Base-by-base conservation (phyloP, 2,113 vertebrate genomes). In the Tachycineta bicolor region DNA sequence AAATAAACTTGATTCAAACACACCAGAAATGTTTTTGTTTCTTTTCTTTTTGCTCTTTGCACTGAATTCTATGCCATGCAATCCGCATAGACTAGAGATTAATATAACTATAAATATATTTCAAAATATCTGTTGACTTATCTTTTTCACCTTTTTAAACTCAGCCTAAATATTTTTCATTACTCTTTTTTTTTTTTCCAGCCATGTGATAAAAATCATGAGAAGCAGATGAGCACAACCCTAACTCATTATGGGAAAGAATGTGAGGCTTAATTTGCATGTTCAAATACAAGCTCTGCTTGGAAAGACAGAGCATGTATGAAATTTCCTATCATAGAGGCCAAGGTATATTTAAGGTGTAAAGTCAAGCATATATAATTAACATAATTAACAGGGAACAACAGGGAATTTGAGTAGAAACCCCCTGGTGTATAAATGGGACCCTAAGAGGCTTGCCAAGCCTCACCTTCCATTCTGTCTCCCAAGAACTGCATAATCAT, bases 1-100 rank as follows among this genome's bases (percentile, higher is more conserved):
- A 93, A 96, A 96, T 77, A 96, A 96, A 96, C 92, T 89, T 69
- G 37, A 77, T 64, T 78, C 91, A 77, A 92, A 92, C 64, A 87
- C 6, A 3, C 22, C 60, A 92, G 87, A 95, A 90, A 68, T 96
- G 80, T 84, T 95, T 93, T 88, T 83, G 33, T 94, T 96, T 76
- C 78, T 83, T 82, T 82, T 91, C 52, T 60, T 93, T 89, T 70
- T 85, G 64, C 59, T 90, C 29, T 76, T 69, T 34, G 34, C n/a
- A 49, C 39, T 82, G 64, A 92, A 67, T 87, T 77, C 63, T 70
- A 19, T 28, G 28, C n/a, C 4, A 3, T 50, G 29, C 14, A 73
- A 67, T 75, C 68, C 87, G 52, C 59, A 44, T 2, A 63, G 67
- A 58, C 26, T 33, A 68, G 43, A 95, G 52, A 83, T 74, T 53